These are phyloP conservation scores for Anoplolepis gracilipes DNA, from an alignment of 1,140 invertebrate genomes.

Conservation along the genomic window DNA sequence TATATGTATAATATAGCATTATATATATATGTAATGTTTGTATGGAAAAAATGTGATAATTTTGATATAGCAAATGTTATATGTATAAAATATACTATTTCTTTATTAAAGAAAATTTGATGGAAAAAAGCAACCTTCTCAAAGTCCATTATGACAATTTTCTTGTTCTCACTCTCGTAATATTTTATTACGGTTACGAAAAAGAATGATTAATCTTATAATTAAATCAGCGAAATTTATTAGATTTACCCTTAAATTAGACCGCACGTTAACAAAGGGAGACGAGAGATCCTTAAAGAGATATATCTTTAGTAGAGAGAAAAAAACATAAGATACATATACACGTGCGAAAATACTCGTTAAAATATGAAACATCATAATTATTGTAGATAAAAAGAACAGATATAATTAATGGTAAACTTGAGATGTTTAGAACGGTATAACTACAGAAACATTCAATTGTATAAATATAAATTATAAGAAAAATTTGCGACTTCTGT, in stretches of 20 bases:
- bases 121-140: background rate
- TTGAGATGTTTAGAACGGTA: background rate
- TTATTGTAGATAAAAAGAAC: background rate
- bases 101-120: background rate
- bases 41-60: background rate
- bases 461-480: background rate
- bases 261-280: slow-evolving; percentile 43
- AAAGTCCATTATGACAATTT: slow-evolving; percentile 46
- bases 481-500: too few relatives aligned
- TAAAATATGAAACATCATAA: background rate
- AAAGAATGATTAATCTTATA: slow-evolving; percentile 67
- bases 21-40: too few relatives aligned
- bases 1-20: background rate
- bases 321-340: background rate
- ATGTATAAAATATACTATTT: background rate
- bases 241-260: slow-evolving; percentile 74
- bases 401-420: slow-evolving; percentile 21
- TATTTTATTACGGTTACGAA: slow-evolving; percentile 40
- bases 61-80: background rate
- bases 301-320: background rate
- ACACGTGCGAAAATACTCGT: background rate
- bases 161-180: slow-evolving; percentile 62
- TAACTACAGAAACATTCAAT: background rate
- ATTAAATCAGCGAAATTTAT: slow-evolving; percentile 79
- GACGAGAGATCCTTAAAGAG: background rate